Evolutionary conservation across 35 echinoderm and acorn worm species (phyloP).

Genomic region (Amphiura filiformis): DNA sequence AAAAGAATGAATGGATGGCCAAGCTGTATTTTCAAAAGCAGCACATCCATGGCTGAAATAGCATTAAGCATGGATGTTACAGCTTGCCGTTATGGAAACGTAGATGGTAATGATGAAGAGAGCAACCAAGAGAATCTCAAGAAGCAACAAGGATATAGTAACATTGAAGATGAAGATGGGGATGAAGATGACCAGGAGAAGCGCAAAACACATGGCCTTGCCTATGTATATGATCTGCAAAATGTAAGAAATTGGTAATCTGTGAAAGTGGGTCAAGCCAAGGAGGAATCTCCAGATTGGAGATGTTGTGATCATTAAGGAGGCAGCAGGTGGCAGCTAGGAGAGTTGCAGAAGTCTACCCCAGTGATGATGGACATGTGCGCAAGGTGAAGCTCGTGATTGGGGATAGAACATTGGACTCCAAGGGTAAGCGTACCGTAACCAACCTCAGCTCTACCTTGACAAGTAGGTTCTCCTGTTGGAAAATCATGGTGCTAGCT

Average conservation of each 20-base stretch:
- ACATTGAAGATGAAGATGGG: background rate
- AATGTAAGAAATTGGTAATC: background rate
- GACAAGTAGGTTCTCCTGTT: too few species aligned
- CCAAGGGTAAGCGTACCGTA: background rate
- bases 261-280: background rate
- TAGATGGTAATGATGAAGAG: too few species aligned
- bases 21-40: background rate
- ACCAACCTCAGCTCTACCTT: too few species aligned
- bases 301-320: background rate
- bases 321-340: background rate
- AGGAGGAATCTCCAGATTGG: background rate
- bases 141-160: background rate
- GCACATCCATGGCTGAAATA: background rate
- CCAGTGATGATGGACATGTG: background rate
- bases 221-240: background rate
- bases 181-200: background rate
- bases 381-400: background rate
- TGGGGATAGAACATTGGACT: background rate
- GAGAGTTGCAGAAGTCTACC: background rate
- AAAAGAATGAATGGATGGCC: background rate
- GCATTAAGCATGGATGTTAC: background rate
- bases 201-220: background rate
- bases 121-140: too few species aligned
- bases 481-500: too few species aligned
- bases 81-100: too few species aligned